Evolutionary conservation across 1,140 invertebrate genomes (phyloP), one percentile per base, ranked within the genome.

Genomic region (Chlorops oryzae): DNA sequence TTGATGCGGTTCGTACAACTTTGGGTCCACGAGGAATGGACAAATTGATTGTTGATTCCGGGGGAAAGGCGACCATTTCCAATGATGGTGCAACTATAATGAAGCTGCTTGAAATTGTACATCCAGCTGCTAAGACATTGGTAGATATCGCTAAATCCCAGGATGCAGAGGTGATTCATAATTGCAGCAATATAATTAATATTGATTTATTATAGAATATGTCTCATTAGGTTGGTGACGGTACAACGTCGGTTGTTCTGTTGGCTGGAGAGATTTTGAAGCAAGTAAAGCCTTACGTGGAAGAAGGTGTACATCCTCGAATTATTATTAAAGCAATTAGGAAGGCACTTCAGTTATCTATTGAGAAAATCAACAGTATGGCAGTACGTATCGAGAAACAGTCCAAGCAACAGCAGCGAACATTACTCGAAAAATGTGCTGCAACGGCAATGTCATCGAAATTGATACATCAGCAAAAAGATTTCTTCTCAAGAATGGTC

Each of bases 41-140:
- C 73, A 99, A 99, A 74, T 78, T 99, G 20, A 97, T 99, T 63
- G 93, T 99, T 2, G 87, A 95, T 71, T 75, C 78, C 48, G 82
- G 82, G 58, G 87, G 92, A 3, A 92, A 92, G 73, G 85, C 92
- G 1, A 96, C 94, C 1, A 98, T 99, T 60, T 99, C 96, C 2
- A 99, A 99, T 73, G 97, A 99, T 78, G 97, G 97, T 20, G 97
- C 97, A 6, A 99, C 97, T 13, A 98, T 99, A 55, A 83, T 99
- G 79, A 98, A 98, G 74, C 78, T 96, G 22, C 74, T 99, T 34
- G 95, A 99, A 70, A 88, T 99, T 65, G 85, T 99, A 46, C 97
- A 98, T 76, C 96, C 97, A 3, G 96, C 96, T 22, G 97, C 95
- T 1, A 95, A 92, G 76, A 96, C 90, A 13, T 75, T 99, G 37